Evolutionary conservation across 1,140 invertebrate genomes (phyloP).

Genomic region (Ridgeia piscesae): DNA sequence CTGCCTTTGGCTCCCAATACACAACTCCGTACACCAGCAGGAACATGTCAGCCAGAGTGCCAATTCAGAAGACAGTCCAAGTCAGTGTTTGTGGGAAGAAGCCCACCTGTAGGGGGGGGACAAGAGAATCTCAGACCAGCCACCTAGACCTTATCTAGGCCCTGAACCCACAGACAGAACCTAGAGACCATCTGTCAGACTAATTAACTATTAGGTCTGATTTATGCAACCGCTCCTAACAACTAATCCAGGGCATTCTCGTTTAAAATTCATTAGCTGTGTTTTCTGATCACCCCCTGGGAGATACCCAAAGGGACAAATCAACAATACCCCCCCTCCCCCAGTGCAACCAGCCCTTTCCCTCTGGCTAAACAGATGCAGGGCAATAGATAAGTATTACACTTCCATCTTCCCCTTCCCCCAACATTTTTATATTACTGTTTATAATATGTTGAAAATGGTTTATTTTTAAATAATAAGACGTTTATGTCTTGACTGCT

Average conservation of each 20-base stretch:
- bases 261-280: neutral
- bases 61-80: neutral
- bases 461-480: too few relatives aligned
- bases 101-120: neutral
- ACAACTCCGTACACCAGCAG: neutral
- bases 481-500: too few relatives aligned
- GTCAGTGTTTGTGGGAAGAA: neutral
- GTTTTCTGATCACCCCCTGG: neutral
- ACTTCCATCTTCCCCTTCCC: too few relatives aligned
- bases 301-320: neutral
- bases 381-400: too few relatives aligned
- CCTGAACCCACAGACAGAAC: neutral
- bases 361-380: neutral
- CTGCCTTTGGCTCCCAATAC: neutral
- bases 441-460: too few relatives aligned
- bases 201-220: neutral
- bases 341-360: neutral
- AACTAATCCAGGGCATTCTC: neutral
- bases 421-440: too few relatives aligned
- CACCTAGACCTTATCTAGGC: neutral
- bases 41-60: neutral
- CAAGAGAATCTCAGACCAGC: neutral
- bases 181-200: neutral
- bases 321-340: neutral
- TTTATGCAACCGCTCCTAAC: neutral